Evolutionary conservation across 2,888 invertebrate species (phyloP), one percentile per base, ranked within the genome.

Genomic region (Andrena fulva): DNA sequence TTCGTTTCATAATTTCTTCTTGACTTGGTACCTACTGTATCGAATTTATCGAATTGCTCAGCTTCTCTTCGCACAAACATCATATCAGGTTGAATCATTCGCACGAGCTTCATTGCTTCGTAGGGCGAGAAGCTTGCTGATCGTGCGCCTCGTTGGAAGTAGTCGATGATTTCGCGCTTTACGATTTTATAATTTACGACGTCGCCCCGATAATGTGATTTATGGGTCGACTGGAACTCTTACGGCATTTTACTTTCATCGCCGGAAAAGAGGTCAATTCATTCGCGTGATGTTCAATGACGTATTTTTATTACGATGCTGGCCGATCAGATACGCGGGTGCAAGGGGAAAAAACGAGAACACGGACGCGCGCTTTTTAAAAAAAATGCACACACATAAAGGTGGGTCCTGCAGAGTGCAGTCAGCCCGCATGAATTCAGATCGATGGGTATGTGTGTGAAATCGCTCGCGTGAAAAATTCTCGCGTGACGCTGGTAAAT

Each of bases 401-500:
- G 42, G 42, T 20, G 16, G 42, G 31, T 4, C n/a, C 33, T 64
- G 20, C n/a, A n/a, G n/a, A n/a, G n/a, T n/a, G n/a, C 59, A 31
- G 29, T 6, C 7, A 16, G n/a, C 8, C 48, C 31, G 27, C 56
- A 10, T 24, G 50, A 77, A 77, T 77, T 59, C 48, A 29, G 74
- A 66, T 74, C 64, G 35, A 77, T 64, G 27, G 64, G 35, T 20
- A 29, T 29, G 29, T 2, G 29, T 33, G 33, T 1, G 20, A 2
- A 64, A 64, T 29, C 64, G 33, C 24, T 77, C 59, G 59, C n/a
- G 63, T 72, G 76, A 64, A 73, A 73, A 64, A 73, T 77, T 24
- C 42, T 77, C 52, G 76, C 74, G 64, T 77, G 77, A 60, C 66
- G 10, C 20, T 59, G 60, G 50, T 4, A 35, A 75, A 76, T 75